Conservation (phyloP, 2,888 invertebrate species). For the Allolobophora icterica region DNA sequence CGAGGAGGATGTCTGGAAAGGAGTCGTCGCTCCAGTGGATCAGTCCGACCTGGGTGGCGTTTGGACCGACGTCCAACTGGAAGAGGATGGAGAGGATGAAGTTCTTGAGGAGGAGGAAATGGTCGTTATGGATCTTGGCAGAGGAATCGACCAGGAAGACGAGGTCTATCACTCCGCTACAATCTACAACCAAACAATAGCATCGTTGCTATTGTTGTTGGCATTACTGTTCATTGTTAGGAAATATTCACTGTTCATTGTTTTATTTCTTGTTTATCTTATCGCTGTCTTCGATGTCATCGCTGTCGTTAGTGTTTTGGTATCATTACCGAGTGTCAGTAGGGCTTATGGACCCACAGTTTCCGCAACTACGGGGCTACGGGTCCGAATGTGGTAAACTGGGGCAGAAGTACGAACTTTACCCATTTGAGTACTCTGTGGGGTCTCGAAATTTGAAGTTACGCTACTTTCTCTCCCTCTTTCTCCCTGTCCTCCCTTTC, state of each 20-base stretch:
- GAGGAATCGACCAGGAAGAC: conserved; percentile 43
- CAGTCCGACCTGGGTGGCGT: conserved; percentile 44
- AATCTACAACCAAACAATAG: conserved; percentile 35
- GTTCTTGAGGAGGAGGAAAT: conserved; percentile 37
- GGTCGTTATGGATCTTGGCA: conserved; percentile 40
- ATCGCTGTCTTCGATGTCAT: no score
- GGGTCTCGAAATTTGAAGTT: no score
- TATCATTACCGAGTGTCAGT: no score
- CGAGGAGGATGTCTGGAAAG: conserved; percentile 55
- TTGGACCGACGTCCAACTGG: conserved; percentile 44
- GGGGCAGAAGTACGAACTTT: no score
- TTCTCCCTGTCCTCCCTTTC: no score
- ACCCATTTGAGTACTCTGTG: no score
- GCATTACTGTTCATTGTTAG: neutral
- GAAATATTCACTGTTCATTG: neutral
- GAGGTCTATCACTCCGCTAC: conserved; percentile 42
- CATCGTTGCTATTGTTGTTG: neutral
- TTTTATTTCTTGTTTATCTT: neutral
- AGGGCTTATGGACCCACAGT: no score
- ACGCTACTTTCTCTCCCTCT: no score
- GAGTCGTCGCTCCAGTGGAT: conserved; percentile 47
- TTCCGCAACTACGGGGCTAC: no score
- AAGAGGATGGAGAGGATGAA: conserved; percentile 41
- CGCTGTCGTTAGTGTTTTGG: no score
- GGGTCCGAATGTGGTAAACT: no score